These are phyloP conservation scores for Dolomedes plantarius DNA, from an alignment of 2,888 invertebrate genomes.

Conservation along the genomic window DNA sequence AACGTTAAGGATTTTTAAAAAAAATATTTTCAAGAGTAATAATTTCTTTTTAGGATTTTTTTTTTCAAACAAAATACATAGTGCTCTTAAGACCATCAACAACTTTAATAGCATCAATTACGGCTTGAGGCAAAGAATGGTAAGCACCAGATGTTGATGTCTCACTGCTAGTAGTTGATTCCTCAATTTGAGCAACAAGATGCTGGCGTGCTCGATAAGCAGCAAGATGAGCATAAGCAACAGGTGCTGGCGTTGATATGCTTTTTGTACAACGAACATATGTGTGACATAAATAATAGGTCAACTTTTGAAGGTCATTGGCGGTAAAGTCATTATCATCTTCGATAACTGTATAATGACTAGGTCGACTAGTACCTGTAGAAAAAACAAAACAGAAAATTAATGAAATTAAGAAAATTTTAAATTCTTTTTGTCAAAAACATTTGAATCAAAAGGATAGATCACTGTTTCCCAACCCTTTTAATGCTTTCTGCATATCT, in stretches of 20 bases:
- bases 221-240: constrained; percentile 74
- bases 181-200: constrained; percentile 23
- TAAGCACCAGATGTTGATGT: neutral
- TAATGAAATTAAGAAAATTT: too few relatives aligned
- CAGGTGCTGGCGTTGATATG: constrained; percentile 75
- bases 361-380: constrained; percentile 56
- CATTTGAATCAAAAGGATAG: too few relatives aligned
- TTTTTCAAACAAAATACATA: constrained; percentile 60
- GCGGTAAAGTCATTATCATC: constrained; percentile 73
- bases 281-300: constrained; percentile 74
- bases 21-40: too few relatives aligned
- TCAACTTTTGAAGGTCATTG: constrained; percentile 73
- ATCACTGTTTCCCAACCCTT: too few relatives aligned
- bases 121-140: constrained; percentile 31
- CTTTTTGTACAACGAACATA: constrained; percentile 74
- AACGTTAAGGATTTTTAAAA: too few relatives aligned
- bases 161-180: constrained; percentile 5
- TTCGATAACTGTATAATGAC: constrained; percentile 72
- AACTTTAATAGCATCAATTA: constrained; percentile 50
- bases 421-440: too few relatives aligned
- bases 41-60: too few relatives aligned
- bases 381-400: too few relatives aligned
- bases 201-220: constrained; percentile 72
- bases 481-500: too few relatives aligned
- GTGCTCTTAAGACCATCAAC: constrained; percentile 34